Evolutionary conservation across 2,888 invertebrate genomes (phyloP), one percentile per base, ranked within the genome.

Genomic region (Leuctra nigra): DNA sequence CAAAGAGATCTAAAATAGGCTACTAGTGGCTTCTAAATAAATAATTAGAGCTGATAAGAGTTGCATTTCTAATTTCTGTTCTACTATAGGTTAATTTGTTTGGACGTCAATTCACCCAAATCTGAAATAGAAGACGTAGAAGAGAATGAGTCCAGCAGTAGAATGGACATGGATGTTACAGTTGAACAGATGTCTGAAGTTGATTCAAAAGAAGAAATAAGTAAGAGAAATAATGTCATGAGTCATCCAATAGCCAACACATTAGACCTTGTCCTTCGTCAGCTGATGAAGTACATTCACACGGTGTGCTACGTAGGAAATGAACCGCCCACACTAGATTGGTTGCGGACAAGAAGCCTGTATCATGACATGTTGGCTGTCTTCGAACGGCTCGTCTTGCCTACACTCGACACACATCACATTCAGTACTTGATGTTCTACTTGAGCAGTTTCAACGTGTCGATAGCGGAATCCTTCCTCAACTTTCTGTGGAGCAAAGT

Each of bases 321-420:
- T 9, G 35, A 53, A 4, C 29, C 23, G 1, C 14, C 53, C 14
- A 70, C 75, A 58, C 66, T 81, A 47, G 72, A 79, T 59, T 77
- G 76, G 70, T 78, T 80, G 0, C 76, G 76, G 41, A 74, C 84
- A 9, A 81, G 83, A 67, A 72, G 76, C 11, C 66, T 85, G 20
- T 85, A 82, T 66, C 70, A 75, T 33, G 80, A 83, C 60, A 63
- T 84, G 48, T 66, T 91, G 59, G 74, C 74, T 59, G 79, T 84
- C 2, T 96, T 95, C 71, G 90, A 94, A 65, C 81, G 81, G 66
- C 76, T 88, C 35, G 80, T 96, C 62, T 72, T 96, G 58, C 87
- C 88, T 1, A 92, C 92, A 1, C 84, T 91, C 71, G 88, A 86
- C 24, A 87, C 86, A 2, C 81, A 83, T 67, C 88, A 90, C 68